phyloP scores from a whole-genome alignment of 2,113 vertebrate species.

The Mungos mungo region DNA sequence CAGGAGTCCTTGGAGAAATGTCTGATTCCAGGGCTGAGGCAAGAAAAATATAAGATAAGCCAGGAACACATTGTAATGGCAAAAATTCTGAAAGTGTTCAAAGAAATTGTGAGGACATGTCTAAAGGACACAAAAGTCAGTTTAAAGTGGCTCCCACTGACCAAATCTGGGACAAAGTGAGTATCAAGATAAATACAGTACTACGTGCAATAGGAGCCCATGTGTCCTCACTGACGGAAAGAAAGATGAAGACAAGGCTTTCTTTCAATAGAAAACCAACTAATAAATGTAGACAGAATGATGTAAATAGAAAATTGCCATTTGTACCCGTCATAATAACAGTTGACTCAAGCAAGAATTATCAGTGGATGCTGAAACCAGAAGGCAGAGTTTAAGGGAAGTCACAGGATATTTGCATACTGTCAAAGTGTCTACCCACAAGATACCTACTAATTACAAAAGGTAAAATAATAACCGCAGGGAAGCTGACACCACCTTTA shows the following conservation, averaged over 20 bases:
- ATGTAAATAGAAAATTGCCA: not conserved
- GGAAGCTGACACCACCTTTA: not conserved
- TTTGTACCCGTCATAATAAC: not conserved
- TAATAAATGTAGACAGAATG: not conserved
- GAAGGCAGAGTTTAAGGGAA: not conserved
- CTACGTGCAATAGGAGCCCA: not conserved
- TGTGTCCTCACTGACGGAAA: not conserved
- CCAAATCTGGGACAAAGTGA: not conserved
- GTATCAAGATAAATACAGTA: not conserved
- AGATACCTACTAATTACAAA: not conserved
- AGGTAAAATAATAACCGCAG: not conserved
- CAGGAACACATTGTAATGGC: not conserved
- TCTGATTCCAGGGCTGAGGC: not conserved
- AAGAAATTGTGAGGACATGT: not conserved
- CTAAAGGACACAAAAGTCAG: not conserved
- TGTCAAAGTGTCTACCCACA: not conserved
- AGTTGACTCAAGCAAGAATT: not conserved
- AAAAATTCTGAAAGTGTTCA: not conserved
- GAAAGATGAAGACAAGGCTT: not conserved
- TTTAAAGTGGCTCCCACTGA: not conserved
- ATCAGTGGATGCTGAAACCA: not conserved
- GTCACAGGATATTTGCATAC: not conserved
- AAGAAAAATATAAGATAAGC: not conserved
- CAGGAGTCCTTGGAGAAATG: not conserved
- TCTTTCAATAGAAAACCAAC: not conserved